Percentiles rank a stretch among this genome's conserved stretches.
These are phyloP conservation scores for Eupsilia transversa DNA, from an alignment of 2,888 invertebrate species.

Conservation along the genomic window DNA sequence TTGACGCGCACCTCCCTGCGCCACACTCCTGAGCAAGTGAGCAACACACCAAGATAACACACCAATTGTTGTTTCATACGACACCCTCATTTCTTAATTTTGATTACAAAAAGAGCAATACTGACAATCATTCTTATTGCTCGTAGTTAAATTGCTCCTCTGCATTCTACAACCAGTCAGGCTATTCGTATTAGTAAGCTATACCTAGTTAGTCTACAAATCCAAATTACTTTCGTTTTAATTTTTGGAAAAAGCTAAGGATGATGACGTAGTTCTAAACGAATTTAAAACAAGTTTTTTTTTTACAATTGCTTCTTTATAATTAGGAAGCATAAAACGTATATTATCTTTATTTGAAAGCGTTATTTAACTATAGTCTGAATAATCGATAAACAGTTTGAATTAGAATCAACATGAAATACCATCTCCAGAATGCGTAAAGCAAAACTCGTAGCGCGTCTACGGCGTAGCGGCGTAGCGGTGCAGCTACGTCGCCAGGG, in stretches of 20 bases:
- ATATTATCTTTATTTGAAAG: not conserved
- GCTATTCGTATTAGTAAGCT: not conserved
- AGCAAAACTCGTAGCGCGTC: conserved; percentile 37
- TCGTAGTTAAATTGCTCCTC: not conserved
- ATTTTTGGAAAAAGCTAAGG: not conserved
- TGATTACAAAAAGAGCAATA: conserved; percentile 5
- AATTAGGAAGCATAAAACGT: not conserved
- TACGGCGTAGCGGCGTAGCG: conserved; percentile 66
- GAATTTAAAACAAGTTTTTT: not conserved
- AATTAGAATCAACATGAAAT: not conserved
- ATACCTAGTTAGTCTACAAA: not conserved
- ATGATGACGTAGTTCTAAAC: no score
- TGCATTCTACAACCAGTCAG: not conserved
- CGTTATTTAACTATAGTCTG: no score
- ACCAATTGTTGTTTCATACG: conserved; percentile 8
- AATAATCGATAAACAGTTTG: no score
- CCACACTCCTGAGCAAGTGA: conserved; percentile 49
- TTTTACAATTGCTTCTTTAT: not conserved
- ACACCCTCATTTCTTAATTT: conserved; percentile 20
- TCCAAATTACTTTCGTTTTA: no score
- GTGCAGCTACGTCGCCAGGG: conserved; percentile 48
- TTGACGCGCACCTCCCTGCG: conserved; percentile 72
- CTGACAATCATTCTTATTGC: not conserved
- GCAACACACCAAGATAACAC: conserved; percentile 23
- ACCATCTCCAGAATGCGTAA: not conserved